These are phyloP conservation scores for Clarias fuscus DNA, from an alignment of 2,797 vertebrate species.

Conservation along the genomic window DNA sequence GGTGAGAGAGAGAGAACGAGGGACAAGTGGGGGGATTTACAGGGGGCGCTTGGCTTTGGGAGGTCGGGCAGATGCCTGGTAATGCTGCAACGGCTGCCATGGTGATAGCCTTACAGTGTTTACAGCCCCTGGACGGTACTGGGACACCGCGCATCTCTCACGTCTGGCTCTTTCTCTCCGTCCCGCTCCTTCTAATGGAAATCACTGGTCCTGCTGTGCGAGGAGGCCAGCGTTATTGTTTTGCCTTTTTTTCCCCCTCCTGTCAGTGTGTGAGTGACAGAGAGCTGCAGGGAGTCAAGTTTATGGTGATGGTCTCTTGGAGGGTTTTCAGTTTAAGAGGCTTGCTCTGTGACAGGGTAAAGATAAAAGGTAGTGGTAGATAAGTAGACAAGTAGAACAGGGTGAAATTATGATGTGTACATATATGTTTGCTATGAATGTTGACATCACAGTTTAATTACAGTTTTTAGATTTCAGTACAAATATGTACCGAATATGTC, in stretches of 20 bases:
- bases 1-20: constrained; percentile 37
- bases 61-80: constrained; percentile 70
- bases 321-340: constrained; percentile 45
- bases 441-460: background rate
- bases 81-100: constrained; percentile 71
- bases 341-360: constrained; percentile 55
- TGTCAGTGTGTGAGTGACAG: constrained; percentile 32
- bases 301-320: constrained; percentile 37
- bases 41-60: constrained; percentile 61
- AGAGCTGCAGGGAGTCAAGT: constrained; percentile 37
- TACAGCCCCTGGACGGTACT: constrained; percentile 69
- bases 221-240: constrained; percentile 63
- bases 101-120: constrained; percentile 77
- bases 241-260: constrained; percentile 51
- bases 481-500: background rate
- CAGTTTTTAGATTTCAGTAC: background rate
- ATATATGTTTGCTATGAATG: background rate
- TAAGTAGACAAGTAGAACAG: background rate
- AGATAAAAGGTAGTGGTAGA: background rate
- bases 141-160: constrained; percentile 50
- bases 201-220: constrained; percentile 64
- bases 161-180: constrained; percentile 56
- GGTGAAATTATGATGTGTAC: background rate
- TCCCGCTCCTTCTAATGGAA: constrained; percentile 77
- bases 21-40: constrained; percentile 63